Base-by-base conservation (phyloP, 2,113 vertebrate species). In the Semnornis frantzii region DNA sequence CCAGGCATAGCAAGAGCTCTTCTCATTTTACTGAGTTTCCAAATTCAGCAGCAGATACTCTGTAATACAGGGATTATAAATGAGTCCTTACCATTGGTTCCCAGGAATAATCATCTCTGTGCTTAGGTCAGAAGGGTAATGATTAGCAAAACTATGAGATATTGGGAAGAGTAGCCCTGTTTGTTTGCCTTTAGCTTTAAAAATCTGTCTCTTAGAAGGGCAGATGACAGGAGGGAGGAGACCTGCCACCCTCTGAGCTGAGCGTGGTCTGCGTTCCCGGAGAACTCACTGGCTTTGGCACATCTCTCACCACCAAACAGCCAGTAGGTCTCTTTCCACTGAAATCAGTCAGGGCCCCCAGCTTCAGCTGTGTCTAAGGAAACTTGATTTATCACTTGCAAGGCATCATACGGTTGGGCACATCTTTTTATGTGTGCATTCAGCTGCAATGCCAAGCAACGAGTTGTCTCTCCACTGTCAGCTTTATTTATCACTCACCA, bases 21-120 rank as follows among this genome's bases (percentile, higher is more conserved):
- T 83, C 77, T 66, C 54, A 27, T 93, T 92, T 91, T 78, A 78
- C 65, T 83, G 75, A 75, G 28, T 90, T 86, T 60, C 34, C 0
- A 8, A 55, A 63, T 62, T 75, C 33, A 0, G 1, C n/a, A n/a
- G 37, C 65, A 69, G 77, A 68, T 70, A 64, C 15, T 73, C 48
- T 79, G 64, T 33, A 72, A 94, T 59, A 65, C 21, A 68, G 83
- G 78, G 87, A 91, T 95, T 93, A 95, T 70, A 68, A 90, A 81
- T 34, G 48, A 83, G 15, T 82, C 62, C 64, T 48, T 87, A 55
- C 64, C 15, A 4, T 12, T 50, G 37, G n/a, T 28, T 92, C 93
- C 83, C 80, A 77, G 85, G 42, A 90, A 86, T 94, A 82, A 93
- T 92, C 85, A 73, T 72, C 79, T 88, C 93, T 83, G 66, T 73